Base-by-base conservation (phyloP, 2,113 vertebrate genomes). In the Cairina moschata region DNA sequence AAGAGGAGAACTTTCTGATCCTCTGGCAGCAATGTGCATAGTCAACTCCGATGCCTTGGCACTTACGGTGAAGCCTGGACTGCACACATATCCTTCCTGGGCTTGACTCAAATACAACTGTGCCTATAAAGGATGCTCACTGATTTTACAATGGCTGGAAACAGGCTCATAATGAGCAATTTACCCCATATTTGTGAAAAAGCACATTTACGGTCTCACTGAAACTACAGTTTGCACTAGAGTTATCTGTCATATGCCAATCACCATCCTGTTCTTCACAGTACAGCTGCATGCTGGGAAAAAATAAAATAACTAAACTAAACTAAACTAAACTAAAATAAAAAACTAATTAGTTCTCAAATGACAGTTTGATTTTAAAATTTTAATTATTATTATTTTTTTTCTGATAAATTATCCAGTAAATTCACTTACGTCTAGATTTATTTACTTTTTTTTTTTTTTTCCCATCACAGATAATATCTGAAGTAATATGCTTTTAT, bases 11-110 rank as follows among this genome's bases (percentile, higher is more conserved):
- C 54, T 67, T 89, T 78, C 21, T 26, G 2, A 21, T 78, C 32
- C 13, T 67, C 9, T 81, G 23, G 22, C 6, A 17, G 7, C 1
- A 32, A 0, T 0, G 0, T 21, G 16, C 14, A 12, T 2, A 60
- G 25, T 29, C 32, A 68, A 12, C 21, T 73, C 78, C 44, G 10
- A 36, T 34, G 6, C 40, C 17, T 29, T 60, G 17, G 2, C 36
- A 38, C 22, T 79, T 6, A 34, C 20, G 28, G 4, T 54, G 55
- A 42, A 13, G 18, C 31, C 23, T 31, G 20, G 38, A 13, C 50
- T 46, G 5, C 25, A 11, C 8, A 48, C 0, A 0, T 68, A 14
- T 48, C 55, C 67, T 54, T 69, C 56, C 36, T 23, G 59, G 44
- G 25, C 32, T 32, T 36, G 56, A 74, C 42, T 67, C 44, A 59